Evolutionary conservation across 2,888 invertebrate genomes (phyloP), one percentile per base, ranked within the genome.

Genomic region (Cataglyphis rosenhaueri): DNA sequence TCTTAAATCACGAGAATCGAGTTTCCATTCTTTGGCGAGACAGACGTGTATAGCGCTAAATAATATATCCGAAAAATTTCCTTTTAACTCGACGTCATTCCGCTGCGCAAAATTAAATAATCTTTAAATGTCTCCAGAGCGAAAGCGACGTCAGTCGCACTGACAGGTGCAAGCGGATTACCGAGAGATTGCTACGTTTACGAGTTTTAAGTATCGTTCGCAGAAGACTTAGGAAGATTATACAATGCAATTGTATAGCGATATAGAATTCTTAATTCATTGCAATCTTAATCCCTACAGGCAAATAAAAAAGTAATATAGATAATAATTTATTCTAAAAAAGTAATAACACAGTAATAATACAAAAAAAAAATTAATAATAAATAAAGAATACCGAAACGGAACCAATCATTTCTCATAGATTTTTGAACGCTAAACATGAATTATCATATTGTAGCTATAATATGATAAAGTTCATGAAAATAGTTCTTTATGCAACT

Each of bases 51-150:
- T 75, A 75, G 48, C 21, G 70, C 10, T 18, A 25, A 75, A 75
- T 75, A 35, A 74, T 75, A 48, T 64, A 65, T 65, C 12, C 57
- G 41, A 78, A 70, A 70, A 59, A 78, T 70, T 3, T 44, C 25
- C 59, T 21, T 74, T 3, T 21, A 52, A 0, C 78, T 44, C 78
- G 12, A 32, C 38, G 18, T 35, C 35, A 55, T 8, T 41, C 41
- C 15, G 57, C 29, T 9, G 32, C 41, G 25, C 32, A n/a, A 59
- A 12, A 70, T 59, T 44, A 78, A 78, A 70, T 78, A 70, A 78
- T 78, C 57, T 78, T 55, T 55, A 70, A 78, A 70, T 44, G 70
- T 78, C 57, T 70, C 70, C 21, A 21, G 44, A 78, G 44, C 70
- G 59, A 78, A 70, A 70, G 32, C 70, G 65, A 70, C 32, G 76